Evolutionary conservation across 2,797 vertebrate species (phyloP), one percentile per base, ranked within the genome.

Genomic region (Sebastes matsubarae): DNA sequence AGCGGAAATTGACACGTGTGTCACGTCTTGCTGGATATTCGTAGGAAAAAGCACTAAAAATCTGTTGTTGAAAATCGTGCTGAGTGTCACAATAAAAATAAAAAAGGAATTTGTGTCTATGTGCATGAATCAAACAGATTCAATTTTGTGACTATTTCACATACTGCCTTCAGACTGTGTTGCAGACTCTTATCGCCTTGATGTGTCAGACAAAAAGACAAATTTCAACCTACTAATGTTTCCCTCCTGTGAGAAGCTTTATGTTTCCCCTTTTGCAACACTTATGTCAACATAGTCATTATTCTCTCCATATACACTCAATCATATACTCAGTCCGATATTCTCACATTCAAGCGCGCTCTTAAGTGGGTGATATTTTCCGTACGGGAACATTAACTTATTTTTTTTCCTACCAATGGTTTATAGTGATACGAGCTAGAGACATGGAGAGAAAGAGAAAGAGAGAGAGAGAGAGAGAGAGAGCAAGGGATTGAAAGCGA

Each of bases 281-380:
- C 46, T 75, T 77, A 10, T 18, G 60, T 52, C 60, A 54, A 77
- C 79, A 80, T 80, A 84, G 68, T 81, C 65, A 70, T 83, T 83
- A 69, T 74, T 84, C 29, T 80, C 88, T 61, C 83, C 77, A n/a
- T 73, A 20, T 69, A 61, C 83, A 59, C 75, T 82, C 64, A 84
- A 67, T 89, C 90, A 79, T 46, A 71, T 25, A 71, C 58, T 83
- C 72, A 58, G 50, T 20, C 73, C 75, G 59, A 87, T 85, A 73
- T 84, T 87, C 84, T 86, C 84, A 89, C 77, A 87, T 79, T 81
- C 16, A 27, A 75, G 72, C 30, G 20, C 2, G 1, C 65, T 77
- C 46, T 85, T 24, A 74, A 82, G 87, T 87, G 84, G 79, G 86
- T 89, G 88, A 84, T 69, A 85, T 87, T 92, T 94, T 93, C 87